A percentile compares a stretch with the other conserved stretches of the same genome.
Conservation (phyloP, 2,888 invertebrate genomes). For the Oegoconia quadripuncta region DNA sequence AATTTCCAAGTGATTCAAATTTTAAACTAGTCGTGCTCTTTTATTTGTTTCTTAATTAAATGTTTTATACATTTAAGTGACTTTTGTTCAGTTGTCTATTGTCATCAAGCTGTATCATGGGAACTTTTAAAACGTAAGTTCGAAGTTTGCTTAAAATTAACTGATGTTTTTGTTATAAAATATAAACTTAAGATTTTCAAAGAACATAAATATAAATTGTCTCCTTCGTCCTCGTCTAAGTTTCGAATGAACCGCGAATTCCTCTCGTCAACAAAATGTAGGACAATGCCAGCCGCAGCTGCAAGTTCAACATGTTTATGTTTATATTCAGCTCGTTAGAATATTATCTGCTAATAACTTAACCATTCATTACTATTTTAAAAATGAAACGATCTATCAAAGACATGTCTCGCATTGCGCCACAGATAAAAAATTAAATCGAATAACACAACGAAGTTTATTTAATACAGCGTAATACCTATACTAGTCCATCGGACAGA, state of each 20-base stretch:
- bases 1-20: slow-evolving; percentile 9
- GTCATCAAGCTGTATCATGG: slow-evolving; percentile 51
- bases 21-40: slow-evolving; percentile 34
- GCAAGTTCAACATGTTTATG: slow-evolving; percentile 27
- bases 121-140: slow-evolving; percentile 62
- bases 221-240: slow-evolving; percentile 20
- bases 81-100: slow-evolving; percentile 41
- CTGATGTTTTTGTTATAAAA: slow-evolving; percentile 4
- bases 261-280: slow-evolving; percentile 48
- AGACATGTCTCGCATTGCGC: too few species aligned
- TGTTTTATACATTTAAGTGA: slow-evolving; percentile 55
- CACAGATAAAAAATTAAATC: too few species aligned
- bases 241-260: slow-evolving; percentile 38
- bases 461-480: too few species aligned
- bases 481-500: too few species aligned
- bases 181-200: not conserved
- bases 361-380: too few species aligned
- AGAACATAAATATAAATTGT: slow-evolving; percentile 5
- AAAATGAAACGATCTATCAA: too few species aligned
- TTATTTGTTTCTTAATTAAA: slow-evolving; percentile 38
- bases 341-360: slow-evolving; percentile 19
- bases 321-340: slow-evolving; percentile 16
- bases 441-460: too few species aligned
- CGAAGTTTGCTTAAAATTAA: slow-evolving; percentile 16
- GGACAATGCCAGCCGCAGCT: slow-evolving; percentile 54